These are phyloP conservation scores for Florisuga fusca DNA, from an alignment of 2,797 vertebrate genomes.

Conservation along the genomic window DNA sequence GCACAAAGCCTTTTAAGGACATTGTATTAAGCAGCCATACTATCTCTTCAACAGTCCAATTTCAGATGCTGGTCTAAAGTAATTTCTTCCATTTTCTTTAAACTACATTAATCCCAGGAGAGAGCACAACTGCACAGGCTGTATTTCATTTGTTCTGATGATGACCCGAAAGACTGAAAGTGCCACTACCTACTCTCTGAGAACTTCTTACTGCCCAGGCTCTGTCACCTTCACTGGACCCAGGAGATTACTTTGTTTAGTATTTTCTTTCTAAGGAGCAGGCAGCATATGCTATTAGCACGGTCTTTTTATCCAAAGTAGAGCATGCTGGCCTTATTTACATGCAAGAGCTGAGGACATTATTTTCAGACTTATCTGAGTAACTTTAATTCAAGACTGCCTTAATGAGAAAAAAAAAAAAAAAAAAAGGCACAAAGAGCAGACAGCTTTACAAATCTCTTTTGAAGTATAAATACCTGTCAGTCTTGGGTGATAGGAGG, in stretches of 20 bases:
- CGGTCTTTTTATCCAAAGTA: neutral
- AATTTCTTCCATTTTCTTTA: constrained; percentile 62
- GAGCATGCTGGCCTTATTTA: neutral
- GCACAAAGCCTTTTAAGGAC: constrained; percentile 40
- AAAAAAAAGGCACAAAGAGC: neutral
- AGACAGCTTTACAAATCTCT: neutral
- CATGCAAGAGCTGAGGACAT: neutral
- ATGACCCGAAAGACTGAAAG: neutral
- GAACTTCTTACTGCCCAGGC: neutral
- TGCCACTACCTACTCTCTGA: neutral
- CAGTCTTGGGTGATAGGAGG: neutral
- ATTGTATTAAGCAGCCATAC: neutral
- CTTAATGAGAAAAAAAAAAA: neutral
- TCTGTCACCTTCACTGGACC: neutral
- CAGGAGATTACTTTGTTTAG: neutral
- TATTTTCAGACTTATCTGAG: neutral
- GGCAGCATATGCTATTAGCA: neutral
- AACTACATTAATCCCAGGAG: constrained; percentile 39
- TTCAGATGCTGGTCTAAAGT: constrained; percentile 36
- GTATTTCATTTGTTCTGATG: neutral
- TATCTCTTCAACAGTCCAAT: constrained; percentile 7
- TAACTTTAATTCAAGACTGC: neutral
- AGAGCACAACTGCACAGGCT: neutral
- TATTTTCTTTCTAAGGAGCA: neutral
- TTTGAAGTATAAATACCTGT: neutral